Conservation (phyloP, 1,140 invertebrate genomes). For the Vollenhovia emeryi region DNA sequence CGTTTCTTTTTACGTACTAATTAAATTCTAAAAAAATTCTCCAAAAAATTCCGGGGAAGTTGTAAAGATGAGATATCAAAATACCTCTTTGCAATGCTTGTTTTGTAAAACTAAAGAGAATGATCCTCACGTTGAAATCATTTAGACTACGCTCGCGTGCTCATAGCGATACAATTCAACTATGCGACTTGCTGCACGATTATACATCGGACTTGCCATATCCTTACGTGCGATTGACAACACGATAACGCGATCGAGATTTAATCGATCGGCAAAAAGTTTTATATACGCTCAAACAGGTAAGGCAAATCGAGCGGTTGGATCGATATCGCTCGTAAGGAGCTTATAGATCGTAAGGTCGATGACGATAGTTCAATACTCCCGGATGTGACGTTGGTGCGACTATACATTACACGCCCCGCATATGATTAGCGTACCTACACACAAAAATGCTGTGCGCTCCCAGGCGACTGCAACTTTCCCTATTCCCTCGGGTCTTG, state of each 20-base stretch:
- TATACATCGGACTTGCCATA: not conserved
- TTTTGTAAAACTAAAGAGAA: not conserved
- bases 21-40: not conserved
- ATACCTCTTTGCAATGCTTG: not conserved
- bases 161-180: too few relatives aligned
- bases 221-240: constrained; percentile 9
- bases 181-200: not conserved
- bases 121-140: not conserved
- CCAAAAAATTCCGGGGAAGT: not conserved
- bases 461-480: constrained; percentile 23
- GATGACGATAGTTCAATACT: constrained; percentile 41
- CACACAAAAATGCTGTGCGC: constrained; percentile 10
- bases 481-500: not conserved
- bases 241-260: constrained; percentile 15
- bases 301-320: constrained; percentile 49
- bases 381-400: constrained; percentile 22
- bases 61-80: not conserved
- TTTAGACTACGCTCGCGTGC: not conserved
- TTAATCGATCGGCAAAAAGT: constrained; percentile 18
- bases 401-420: constrained; percentile 38
- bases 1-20: not conserved
- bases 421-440: constrained; percentile 34
- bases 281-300: constrained; percentile 27
- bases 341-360: constrained; percentile 27
- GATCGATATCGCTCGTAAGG: constrained; percentile 35